Percentiles rank a stretch among this genome's conserved stretches.
These are phyloP conservation scores for Glaucomys volans DNA, from an alignment of 2,113 vertebrate species.

Conservation along the genomic window DNA sequence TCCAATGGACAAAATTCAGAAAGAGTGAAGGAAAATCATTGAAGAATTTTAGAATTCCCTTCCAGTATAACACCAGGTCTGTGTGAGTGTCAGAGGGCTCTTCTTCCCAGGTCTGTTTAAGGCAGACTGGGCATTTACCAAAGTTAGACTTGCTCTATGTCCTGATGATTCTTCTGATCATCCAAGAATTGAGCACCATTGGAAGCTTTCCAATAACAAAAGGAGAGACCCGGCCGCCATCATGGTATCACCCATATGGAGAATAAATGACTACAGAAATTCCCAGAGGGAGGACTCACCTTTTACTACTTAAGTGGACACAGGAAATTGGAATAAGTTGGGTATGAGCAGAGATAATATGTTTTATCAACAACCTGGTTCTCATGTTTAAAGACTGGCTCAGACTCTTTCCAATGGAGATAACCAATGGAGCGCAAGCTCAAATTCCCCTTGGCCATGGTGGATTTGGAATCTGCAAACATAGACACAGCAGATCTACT, in stretches of 20 bases:
- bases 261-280: not conserved
- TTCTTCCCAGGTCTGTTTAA: accelerated
- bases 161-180: not conserved
- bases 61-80: not conserved
- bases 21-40: not conserved
- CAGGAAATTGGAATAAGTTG: too few species aligned
- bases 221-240: not conserved
- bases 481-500: accelerated
- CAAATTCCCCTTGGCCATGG: not conserved
- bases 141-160: not conserved
- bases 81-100: too few species aligned
- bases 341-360: too few species aligned
- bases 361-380: not conserved
- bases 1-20: not conserved
- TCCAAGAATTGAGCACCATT: not conserved
- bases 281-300: too few species aligned
- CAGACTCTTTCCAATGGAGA: not conserved
- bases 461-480: too few species aligned
- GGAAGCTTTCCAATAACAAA: too few species aligned
- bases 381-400: not conserved
- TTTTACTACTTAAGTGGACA: not conserved
- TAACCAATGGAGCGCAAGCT: accelerated
- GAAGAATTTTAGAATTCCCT: not conserved
- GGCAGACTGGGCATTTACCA: accelerated
- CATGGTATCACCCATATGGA: not conserved